Evolutionary conservation across 1,140 invertebrate genomes (phyloP).

Genomic region (Drosophila ogumai): DNA sequence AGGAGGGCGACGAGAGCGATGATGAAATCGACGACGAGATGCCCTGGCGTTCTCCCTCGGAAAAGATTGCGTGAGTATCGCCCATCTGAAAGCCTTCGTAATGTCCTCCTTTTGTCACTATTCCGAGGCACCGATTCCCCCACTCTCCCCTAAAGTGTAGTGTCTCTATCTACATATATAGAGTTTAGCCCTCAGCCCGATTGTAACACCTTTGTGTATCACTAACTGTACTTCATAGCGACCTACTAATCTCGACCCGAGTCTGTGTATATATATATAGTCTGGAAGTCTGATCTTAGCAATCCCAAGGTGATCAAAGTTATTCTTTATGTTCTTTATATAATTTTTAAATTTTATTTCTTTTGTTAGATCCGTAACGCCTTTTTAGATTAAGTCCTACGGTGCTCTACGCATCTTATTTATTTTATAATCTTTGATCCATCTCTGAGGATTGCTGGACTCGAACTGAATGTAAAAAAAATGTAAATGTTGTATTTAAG

Average conservation of each 20-base stretch:
- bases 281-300: constrained; percentile 7
- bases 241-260: constrained; percentile 14
- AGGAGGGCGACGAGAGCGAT: constrained; percentile 92
- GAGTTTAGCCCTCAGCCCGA: constrained; percentile 29
- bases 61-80: constrained; percentile 94
- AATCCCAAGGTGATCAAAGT: constrained; percentile 6
- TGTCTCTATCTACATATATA: constrained; percentile 52
- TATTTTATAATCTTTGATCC: not conserved
- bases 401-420: not conserved
- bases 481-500: constrained; percentile 60
- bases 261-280: constrained; percentile 32
- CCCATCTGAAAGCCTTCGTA: not conserved
- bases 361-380: not conserved
- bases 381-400: no score
- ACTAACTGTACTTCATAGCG: constrained; percentile 39
- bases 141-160: constrained; percentile 22
- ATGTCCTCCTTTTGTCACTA: constrained; percentile 8
- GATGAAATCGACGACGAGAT: constrained; percentile 95
- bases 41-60: constrained; percentile 94
- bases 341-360: not conserved
- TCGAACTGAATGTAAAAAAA: constrained; percentile 13
- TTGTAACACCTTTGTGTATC: constrained; percentile 40
- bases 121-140: constrained; percentile 51
- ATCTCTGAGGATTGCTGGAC: constrained; percentile 16
- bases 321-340: not conserved